Evolutionary conservation across 2,113 vertebrate genomes (phyloP).

Genomic region (Onychostruthus taczanowskii): DNA sequence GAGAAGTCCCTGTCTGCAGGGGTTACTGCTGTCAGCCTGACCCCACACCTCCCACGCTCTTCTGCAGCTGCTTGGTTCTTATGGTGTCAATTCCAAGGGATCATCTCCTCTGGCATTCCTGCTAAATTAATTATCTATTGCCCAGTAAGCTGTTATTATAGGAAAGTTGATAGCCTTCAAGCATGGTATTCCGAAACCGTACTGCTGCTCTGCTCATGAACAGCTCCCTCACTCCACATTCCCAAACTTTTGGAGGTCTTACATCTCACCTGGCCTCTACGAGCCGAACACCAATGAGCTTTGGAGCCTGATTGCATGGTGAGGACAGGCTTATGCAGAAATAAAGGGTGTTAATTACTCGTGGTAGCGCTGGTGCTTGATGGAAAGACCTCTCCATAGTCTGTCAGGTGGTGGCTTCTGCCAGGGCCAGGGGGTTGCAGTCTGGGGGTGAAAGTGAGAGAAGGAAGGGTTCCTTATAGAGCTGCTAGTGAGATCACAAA

Average conservation of each 20-base stretch:
- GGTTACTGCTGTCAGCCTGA: background rate
- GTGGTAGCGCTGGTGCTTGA: background rate
- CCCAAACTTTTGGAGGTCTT: background rate
- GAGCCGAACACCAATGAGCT: fast-evolving
- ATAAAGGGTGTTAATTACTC: background rate
- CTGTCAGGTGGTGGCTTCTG: background rate
- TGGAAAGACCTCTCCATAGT: background rate
- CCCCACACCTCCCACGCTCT: background rate
- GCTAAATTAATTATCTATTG: background rate
- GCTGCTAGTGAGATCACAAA: background rate
- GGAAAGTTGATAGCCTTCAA: background rate
- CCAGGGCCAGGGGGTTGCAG: background rate
- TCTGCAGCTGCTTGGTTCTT: background rate
- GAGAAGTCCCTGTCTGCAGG: background rate
- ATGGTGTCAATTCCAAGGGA: background rate
- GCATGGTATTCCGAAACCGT: background rate
- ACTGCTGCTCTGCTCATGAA: background rate
- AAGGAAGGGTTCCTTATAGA: background rate
- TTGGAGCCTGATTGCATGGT: background rate
- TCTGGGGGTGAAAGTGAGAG: background rate
- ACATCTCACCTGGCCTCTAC: no score
- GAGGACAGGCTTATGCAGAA: background rate
- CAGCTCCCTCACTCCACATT: background rate
- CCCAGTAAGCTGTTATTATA: background rate
- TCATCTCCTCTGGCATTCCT: background rate